These are phyloP conservation scores for Pandemis corylana DNA, from an alignment of 2,888 invertebrate genomes.

Conservation along the genomic window DNA sequence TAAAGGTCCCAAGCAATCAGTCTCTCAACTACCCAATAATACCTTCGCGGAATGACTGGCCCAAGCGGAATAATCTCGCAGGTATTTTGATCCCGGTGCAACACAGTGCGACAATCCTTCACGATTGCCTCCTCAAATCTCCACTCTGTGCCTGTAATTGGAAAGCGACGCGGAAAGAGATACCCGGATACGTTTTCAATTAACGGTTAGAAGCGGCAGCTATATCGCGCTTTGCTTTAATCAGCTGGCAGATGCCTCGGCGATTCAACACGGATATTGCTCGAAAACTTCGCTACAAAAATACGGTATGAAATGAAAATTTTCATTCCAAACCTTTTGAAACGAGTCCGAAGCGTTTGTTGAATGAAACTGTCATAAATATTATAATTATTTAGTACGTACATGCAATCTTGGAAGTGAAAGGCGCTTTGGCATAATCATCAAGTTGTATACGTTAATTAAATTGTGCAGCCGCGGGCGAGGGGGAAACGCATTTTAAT, in stretches of 20 bases:
- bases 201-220: conserved; percentile 27
- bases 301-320: not conserved
- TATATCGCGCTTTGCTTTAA: conserved; percentile 30
- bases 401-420: conserved; percentile 28
- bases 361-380: conserved; percentile 16
- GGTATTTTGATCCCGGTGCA: conserved; percentile 1
- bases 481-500: conserved; percentile 18
- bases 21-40: conserved; percentile 12
- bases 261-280: conserved; percentile 7
- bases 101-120: conserved; percentile 2
- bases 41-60: conserved; percentile 1
- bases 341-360: not conserved
- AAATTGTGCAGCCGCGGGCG: conserved; percentile 36
- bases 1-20: not conserved
- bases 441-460: conserved; percentile 37
- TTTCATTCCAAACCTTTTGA: not conserved
- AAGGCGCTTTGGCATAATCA: conserved; percentile 10
- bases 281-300: conserved; percentile 18
- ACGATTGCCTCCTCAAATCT: not conserved
- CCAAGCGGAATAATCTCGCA: conserved; percentile 14
- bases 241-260: conserved; percentile 10
- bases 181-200: conserved; percentile 36
- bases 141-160: conserved; percentile 15
- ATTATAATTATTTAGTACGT: conserved; percentile 22
- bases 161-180: conserved; percentile 32